A percentile compares a stretch with the other conserved stretches of the same genome.
phyloP scores from a whole-genome alignment of 2,888 invertebrate genomes.

The Tipula confusa region DNA sequence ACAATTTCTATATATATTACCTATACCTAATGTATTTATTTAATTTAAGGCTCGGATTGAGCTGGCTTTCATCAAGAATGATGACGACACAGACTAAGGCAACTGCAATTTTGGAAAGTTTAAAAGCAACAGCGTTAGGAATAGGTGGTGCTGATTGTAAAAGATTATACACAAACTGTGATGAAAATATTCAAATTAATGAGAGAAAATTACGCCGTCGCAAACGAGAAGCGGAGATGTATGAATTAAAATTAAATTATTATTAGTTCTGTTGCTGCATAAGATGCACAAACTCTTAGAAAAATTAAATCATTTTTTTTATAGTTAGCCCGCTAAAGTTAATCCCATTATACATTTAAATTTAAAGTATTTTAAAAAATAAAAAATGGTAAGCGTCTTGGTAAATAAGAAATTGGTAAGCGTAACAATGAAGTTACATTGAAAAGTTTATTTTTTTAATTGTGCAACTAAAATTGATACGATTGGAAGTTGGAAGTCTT shows the following conservation, averaged over 20 bases:
- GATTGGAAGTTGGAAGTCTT: too few species aligned
- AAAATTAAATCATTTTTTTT: too few species aligned
- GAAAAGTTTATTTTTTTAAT: too few species aligned
- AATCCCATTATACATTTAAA: too few species aligned
- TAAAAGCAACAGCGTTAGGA: slow-evolving; percentile 64
- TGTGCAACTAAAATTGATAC: too few species aligned
- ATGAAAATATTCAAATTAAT: background rate
- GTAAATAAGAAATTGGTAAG: too few species aligned
- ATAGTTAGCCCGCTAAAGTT: too few species aligned
- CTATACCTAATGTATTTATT: slow-evolving; percentile 4
- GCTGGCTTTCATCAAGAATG: slow-evolving; percentile 63
- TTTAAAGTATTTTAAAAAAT: too few species aligned
- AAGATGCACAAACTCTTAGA: too few species aligned
- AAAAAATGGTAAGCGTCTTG: too few species aligned
- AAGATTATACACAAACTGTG: slow-evolving; percentile 51
- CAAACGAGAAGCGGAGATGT: background rate
- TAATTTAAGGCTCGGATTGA: slow-evolving; percentile 66
- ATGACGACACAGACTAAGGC: slow-evolving; percentile 45
- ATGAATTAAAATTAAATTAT: slow-evolving; percentile 26
- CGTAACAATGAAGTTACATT: too few species aligned
- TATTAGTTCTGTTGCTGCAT: too few species aligned
- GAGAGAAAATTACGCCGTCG: background rate
- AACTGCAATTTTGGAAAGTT: slow-evolving; percentile 55
- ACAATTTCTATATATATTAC: slow-evolving; percentile 31
- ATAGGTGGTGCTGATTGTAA: slow-evolving; percentile 65